Evolutionary conservation across 2,797 vertebrate species (phyloP).

Genomic region (Poeciliopsis presidionis): DNA sequence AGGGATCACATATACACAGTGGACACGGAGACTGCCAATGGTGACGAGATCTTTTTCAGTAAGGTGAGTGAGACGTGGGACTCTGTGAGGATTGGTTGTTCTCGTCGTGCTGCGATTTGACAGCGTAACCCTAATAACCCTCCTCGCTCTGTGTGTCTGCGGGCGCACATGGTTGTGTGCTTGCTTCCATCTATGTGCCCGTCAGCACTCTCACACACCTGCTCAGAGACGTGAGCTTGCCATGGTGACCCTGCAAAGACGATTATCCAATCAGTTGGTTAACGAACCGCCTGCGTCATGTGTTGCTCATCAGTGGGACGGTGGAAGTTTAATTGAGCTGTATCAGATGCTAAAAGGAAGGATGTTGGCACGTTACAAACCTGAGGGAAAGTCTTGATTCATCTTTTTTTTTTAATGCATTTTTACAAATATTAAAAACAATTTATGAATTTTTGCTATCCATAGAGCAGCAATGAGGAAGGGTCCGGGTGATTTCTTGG

Average conservation of each 20-base stretch:
- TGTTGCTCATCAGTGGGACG: slow-evolving; percentile 48
- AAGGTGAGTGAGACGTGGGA: slow-evolving; percentile 89
- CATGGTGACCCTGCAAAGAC: slow-evolving; percentile 71
- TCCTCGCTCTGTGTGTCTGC: slow-evolving; percentile 27
- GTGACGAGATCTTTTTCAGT: slow-evolving; percentile 98
- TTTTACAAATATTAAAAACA: background rate
- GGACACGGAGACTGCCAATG: slow-evolving; percentile 91
- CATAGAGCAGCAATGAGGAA: background rate
- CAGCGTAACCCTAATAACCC: slow-evolving; percentile 54
- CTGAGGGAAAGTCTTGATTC: background rate
- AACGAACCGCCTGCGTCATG: slow-evolving; percentile 71
- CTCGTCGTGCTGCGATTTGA: slow-evolving; percentile 44
- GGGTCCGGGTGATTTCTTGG: background rate
- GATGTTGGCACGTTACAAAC: slow-evolving; percentile 1
- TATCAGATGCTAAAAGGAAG: slow-evolving; percentile 41
- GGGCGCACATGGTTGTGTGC: slow-evolving; percentile 28
- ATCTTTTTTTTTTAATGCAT: background rate
- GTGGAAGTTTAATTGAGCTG: slow-evolving; percentile 33
- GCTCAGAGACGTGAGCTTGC: slow-evolving; percentile 43
- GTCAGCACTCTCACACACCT: slow-evolving; percentile 49
- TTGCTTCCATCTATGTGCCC: slow-evolving; percentile 33
- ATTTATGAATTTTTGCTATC: background rate
- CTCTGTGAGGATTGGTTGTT: slow-evolving; percentile 48
- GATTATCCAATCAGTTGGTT: slow-evolving; percentile 79
- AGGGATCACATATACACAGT: slow-evolving; percentile 99